phyloP scores from a whole-genome alignment of 2,113 vertebrate genomes.

The Muscicapa adusta region DNA sequence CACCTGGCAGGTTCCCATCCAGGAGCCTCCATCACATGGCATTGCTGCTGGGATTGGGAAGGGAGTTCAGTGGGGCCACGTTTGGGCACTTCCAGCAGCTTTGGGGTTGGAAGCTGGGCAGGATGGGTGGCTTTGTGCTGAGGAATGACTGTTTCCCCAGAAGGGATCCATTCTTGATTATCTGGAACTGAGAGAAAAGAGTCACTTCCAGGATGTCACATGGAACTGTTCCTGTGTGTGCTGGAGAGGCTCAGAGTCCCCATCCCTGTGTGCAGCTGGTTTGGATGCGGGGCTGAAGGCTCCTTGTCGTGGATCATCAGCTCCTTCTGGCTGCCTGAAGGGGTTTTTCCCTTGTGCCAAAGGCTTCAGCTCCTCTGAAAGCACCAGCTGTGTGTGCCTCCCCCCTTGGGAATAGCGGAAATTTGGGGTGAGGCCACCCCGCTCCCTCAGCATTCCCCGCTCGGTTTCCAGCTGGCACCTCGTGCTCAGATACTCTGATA shows the following conservation, averaged over 20 bases:
- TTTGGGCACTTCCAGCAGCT: neutral
- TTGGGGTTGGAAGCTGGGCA: rapidly evolving
- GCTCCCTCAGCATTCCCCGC: rapidly evolving
- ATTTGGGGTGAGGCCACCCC: rapidly evolving
- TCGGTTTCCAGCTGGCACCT: rapidly evolving
- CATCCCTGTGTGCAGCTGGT: neutral
- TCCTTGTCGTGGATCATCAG: rapidly evolving
- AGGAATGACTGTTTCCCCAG: rapidly evolving
- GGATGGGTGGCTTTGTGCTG: neutral
- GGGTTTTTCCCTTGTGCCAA: rapidly evolving
- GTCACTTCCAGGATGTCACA: rapidly evolving
- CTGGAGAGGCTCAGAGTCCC: neutral
- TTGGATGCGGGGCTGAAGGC: neutral
- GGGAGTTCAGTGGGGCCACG: rapidly evolving
- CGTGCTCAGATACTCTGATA: rapidly evolving
- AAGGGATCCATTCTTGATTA: neutral
- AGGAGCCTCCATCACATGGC: neutral
- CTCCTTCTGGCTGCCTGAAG: neutral
- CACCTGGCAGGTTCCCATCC: neutral
- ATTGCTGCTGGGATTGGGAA: neutral
- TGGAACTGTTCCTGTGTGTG: neutral
- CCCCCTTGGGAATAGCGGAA: rapidly evolving
- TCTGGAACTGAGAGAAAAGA: neutral
- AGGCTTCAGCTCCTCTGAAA: neutral
- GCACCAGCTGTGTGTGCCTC: rapidly evolving